phyloP scores from a whole-genome alignment of 2,888 invertebrate genomes.

The Ceratothoa steindachneri region DNA sequence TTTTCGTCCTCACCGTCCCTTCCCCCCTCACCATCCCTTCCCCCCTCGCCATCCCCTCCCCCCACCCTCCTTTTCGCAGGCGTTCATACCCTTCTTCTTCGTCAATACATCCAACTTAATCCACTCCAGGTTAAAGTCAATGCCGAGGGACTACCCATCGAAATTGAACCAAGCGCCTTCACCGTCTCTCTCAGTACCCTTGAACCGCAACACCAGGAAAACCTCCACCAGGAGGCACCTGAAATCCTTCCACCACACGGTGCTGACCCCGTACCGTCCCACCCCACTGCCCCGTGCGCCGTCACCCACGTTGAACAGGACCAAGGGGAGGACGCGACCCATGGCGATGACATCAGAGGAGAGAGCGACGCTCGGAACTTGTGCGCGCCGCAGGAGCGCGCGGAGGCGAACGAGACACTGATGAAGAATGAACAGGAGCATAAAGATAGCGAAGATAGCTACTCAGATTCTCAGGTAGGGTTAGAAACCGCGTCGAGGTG shows the following conservation, averaged over 20 bases:
- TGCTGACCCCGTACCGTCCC: neutral
- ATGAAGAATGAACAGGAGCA: slow-evolving; percentile 9
- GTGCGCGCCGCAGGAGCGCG: neutral
- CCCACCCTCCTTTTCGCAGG: no score
- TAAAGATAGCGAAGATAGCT: slow-evolving; percentile 13
- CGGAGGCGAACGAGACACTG: neutral
- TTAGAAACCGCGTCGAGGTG: no score
- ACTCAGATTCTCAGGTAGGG: slow-evolving; percentile 18
- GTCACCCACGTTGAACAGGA: slow-evolving; percentile 9
- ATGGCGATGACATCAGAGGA: slow-evolving; percentile 5
- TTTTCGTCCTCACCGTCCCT: neutral
- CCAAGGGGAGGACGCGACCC: slow-evolving; percentile 8
- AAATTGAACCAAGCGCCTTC: slow-evolving; percentile 44
- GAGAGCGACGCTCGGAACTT: neutral
- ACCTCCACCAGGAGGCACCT: slow-evolving; percentile 4
- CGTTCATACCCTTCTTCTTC: no score
- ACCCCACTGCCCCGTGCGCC: neutral
- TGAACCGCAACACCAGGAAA: slow-evolving; percentile 25
- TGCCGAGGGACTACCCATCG: slow-evolving; percentile 39
- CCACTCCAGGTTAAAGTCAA: slow-evolving; percentile 44
- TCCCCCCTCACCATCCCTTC: no score
- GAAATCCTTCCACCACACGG: neutral
- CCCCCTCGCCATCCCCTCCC: neutral
- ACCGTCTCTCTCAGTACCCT: slow-evolving; percentile 33
- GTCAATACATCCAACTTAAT: no score